phyloP scores from a whole-genome alignment of 1,140 invertebrate species.

The Elymnias hypermnestra region DNA sequence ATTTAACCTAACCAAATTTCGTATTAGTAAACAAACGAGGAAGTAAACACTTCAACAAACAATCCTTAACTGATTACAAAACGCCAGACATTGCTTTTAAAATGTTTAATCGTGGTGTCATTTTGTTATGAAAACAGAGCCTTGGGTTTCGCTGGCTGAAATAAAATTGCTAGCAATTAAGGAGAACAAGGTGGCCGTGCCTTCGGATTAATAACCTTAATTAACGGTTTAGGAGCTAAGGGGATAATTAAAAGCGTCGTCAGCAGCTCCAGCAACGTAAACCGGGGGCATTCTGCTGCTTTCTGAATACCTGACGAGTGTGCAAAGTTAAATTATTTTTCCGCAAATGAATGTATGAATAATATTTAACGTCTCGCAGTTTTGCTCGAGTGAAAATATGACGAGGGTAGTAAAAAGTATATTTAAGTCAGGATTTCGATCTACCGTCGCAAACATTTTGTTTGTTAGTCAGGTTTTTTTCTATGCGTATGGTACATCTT shows the following conservation, averaged over 20 bases:
- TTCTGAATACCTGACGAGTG: conserved; percentile 15
- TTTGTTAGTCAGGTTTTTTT: no score
- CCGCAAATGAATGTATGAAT: conserved; percentile 3
- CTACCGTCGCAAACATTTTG: no score
- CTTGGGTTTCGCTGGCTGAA: conserved; percentile 37
- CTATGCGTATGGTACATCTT: no score
- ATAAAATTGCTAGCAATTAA: conserved; percentile 70
- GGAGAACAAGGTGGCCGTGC: conserved; percentile 65
- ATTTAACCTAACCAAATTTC: no score
- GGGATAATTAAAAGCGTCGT: conserved; percentile 34
- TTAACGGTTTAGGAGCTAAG: conserved; percentile 52
- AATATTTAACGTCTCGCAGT: no score
- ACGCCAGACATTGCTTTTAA: conserved; percentile 6
- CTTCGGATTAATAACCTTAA: conserved; percentile 68
- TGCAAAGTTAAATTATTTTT: conserved; percentile 8
- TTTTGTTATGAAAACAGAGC: conserved; percentile 5
- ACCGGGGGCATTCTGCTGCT: conserved; percentile 18
- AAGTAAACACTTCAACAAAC: background rate
- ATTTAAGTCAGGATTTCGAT: background rate
- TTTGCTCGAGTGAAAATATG: no score
- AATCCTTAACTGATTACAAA: background rate
- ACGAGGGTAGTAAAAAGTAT: no score
- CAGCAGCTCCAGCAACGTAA: conserved; percentile 21
- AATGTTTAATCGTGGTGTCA: conserved; percentile 3
- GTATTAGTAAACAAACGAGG: no score